phyloP scores from a whole-genome alignment of 53 echinoderm and acorn worm genomes.

The Glandiceps talaboti region DNA sequence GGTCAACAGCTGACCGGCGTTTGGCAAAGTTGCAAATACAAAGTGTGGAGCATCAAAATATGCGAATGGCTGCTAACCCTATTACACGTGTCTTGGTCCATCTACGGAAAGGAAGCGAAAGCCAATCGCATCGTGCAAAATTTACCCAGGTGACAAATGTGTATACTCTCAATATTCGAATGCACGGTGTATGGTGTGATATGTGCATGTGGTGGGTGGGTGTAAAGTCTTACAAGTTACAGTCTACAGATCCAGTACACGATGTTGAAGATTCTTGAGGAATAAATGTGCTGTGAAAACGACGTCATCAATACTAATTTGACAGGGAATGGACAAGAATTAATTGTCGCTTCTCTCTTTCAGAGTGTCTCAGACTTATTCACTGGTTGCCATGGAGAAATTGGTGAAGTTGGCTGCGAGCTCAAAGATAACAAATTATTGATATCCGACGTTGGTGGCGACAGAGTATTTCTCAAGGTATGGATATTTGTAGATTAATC shows the following conservation, averaged over 20 bases:
- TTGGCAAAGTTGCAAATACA: too few relatives aligned
- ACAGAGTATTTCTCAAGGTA: slow-evolving; percentile 21
- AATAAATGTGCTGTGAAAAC: neutral
- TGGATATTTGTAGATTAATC: neutral
- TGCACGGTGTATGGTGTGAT: too few relatives aligned
- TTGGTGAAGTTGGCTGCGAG: slow-evolving; percentile 20
- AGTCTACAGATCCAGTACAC: too few relatives aligned
- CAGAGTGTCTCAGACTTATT: slow-evolving; percentile 53
- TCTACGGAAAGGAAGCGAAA: slow-evolving; percentile 20
- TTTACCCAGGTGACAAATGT: slow-evolving; percentile 27
- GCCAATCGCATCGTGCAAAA: slow-evolving; percentile 10
- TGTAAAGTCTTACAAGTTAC: neutral
- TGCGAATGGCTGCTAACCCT: slow-evolving; percentile 21
- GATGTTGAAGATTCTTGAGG: neutral
- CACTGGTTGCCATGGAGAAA: slow-evolving; percentile 25
- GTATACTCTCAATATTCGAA: neutral
- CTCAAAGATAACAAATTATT: slow-evolving; percentile 41
- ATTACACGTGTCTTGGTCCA: neutral
- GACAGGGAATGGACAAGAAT: too few relatives aligned
- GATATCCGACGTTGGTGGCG: slow-evolving; percentile 14
- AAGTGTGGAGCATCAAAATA: too few relatives aligned
- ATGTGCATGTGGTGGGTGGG: too few relatives aligned
- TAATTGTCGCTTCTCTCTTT: too few relatives aligned
- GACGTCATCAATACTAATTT: neutral
- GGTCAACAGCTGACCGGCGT: too few relatives aligned